Base-by-base conservation (phyloP, 2,888 invertebrate species). In the Leptinotarsa haldemani region DNA sequence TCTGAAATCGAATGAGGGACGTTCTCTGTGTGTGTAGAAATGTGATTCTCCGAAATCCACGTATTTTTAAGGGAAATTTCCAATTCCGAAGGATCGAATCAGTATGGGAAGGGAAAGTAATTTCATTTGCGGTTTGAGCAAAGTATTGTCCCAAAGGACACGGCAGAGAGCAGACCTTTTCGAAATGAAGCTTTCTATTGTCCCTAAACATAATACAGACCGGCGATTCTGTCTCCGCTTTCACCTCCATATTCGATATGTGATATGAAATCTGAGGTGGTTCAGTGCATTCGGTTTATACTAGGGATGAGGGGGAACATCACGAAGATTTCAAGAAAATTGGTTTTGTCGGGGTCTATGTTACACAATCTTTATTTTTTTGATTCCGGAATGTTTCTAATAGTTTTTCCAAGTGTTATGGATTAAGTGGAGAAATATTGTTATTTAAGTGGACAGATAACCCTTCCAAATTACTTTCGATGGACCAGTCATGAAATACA, bases 161-260 rank as follows among this genome's bases (percentile, higher is more conserved):
- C 80, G 78, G 71, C 71, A 73, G 80, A 78, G 81, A 79, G 70
- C 65, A 75, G 56, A 79, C 79, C 81, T 79, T 79, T 78, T 76
- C 74, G 76, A 80, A 80, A 81, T 81, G 79, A 80, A 80, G 79
- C 78, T 74, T 79, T 81, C 78, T 78, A 79, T 80, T 80, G 80
- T 80, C 78, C 78, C 79, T 71, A 74, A 78, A 78, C 76, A 78
- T 80, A 76, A 80, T 80, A 78, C 78, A 65, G 76, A 69, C 72
- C 74, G 71, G 74, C 74, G 65, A 68, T 69, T 76, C 71, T 67
- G 76, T 72, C 72, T 20, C 74, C 66, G 73, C 77, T 76, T 78
- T 77, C 74, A 74, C 74, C 73, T 78, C 58, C 40, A 48, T 67
- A 70, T 63, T 69, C 74, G 53, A 58, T 66, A 61, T 72, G 56